Conservation (phyloP, 2,797 vertebrate genomes). For the Pseudopleuronectes americanus region DNA sequence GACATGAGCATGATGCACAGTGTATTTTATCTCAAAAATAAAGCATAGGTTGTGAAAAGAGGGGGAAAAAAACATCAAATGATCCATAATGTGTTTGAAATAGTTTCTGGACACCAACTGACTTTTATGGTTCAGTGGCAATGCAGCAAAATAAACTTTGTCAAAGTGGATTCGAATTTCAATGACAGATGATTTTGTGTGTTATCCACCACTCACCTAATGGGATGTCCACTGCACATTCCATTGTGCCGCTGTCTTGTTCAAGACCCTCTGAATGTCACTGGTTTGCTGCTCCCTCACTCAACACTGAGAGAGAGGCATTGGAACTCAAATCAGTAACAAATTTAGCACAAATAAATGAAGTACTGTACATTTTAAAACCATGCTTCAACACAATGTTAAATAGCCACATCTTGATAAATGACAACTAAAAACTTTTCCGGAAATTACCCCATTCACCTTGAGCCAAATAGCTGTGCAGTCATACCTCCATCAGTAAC, state of each 20-base stretch:
- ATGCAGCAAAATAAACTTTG: background rate
- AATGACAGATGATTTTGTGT: background rate
- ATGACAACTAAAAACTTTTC: no score
- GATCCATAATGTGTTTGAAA: no score
- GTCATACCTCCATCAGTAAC: no score
- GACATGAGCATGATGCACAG: background rate
- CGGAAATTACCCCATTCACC: no score
- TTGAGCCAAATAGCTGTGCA: no score
- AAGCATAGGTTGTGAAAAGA: background rate
- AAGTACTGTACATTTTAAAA: background rate
- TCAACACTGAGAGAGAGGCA: conserved; percentile 36
- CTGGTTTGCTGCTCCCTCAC: conserved; percentile 28
- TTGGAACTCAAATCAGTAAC: conserved; percentile 1
- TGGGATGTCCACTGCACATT: conserved; percentile 81
- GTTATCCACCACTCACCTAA: conserved; percentile 66
- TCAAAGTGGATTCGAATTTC: background rate
- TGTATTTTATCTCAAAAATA: background rate
- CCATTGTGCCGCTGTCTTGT: conserved; percentile 79
- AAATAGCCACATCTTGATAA: no score
- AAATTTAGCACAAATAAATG: background rate
- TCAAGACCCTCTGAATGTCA: conserved; percentile 24
- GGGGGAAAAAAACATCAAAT: background rate
- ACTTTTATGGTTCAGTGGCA: no score
- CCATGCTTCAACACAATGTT: background rate
- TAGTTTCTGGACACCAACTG: no score